Base-by-base conservation (phyloP, 2,888 invertebrate genomes). In the Cosmorhoe ocellata region DNA sequence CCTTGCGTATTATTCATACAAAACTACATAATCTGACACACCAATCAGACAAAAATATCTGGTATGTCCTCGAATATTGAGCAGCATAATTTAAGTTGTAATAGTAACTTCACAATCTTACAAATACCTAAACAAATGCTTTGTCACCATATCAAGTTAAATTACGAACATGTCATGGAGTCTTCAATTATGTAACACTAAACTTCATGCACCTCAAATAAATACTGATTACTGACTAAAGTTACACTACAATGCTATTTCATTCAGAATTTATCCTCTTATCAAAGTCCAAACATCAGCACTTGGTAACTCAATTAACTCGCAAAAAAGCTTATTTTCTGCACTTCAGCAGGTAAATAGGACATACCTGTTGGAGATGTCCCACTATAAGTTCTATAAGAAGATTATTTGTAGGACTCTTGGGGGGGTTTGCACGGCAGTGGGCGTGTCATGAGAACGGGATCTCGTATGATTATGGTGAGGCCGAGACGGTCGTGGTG, bases 401-500 rank as follows among this genome's bases (percentile, higher is more conserved):
- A 90, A 89, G 72, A 90, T 90, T 3, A 90, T 90, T 73, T 90
- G 90, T 40, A 90, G 74, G 30, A 90, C 87, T 73, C 87, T 76
- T 1, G 90, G 89, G n/a, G 73, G 58, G 32, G 69, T 50, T 46
- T 67, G 67, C 7, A 63, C 42, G 46, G 69, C 74, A 9, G 67
- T 64, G 9, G 80, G 78, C 24, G 80, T 53, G 67, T 91, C 91
- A 60, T 90, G 88, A 0, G 90, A 86, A 9, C 86, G 77, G 9
- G 90, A 87, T 45, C 87, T 71, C n/a, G 67, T 55, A 50, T 73
- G 76, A 0, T 71, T 73, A 10, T 67, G 56, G 26, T 74, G 77
- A 6, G 72, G 42, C 1, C 65, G 61, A 13, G 68, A 65, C 13
- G 76, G 71, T 38, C 71, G 68, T 12, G 72, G 68, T 6, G 73